These are phyloP conservation scores for Prochilodus magdalenae DNA, from an alignment of 2,113 vertebrate species.

Conservation along the genomic window DNA sequence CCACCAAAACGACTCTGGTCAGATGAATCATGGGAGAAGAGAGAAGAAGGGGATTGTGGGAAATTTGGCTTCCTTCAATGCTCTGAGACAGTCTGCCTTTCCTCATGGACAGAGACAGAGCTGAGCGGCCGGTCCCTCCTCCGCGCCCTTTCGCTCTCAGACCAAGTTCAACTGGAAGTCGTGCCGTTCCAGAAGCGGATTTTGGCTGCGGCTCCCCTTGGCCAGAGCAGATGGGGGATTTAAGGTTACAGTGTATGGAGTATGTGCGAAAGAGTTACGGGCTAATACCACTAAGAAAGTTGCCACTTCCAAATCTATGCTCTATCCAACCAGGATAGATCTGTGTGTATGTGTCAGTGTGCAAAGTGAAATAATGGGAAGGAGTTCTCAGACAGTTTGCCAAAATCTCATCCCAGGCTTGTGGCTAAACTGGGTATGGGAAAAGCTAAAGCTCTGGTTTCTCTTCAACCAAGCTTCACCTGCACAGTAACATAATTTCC, in stretches of 20 bases:
- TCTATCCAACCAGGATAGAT: not conserved
- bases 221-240: slow-evolving; percentile 51
- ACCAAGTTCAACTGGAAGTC: slow-evolving; percentile 68
- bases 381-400: slow-evolving; percentile 56
- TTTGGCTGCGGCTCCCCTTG: slow-evolving; percentile 69
- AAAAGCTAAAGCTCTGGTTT: slow-evolving; percentile 36
- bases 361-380: slow-evolving; percentile 8
- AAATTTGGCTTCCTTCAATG: slow-evolving; percentile 66
- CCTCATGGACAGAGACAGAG: slow-evolving; percentile 62
- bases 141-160: slow-evolving; percentile 52
- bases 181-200: slow-evolving; percentile 68
- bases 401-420: slow-evolving; percentile 36
- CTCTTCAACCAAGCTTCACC: slow-evolving; percentile 31
- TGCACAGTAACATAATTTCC: slow-evolving; percentile 51
- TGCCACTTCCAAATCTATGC: not conserved
- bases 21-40: slow-evolving; percentile 70
- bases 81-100: slow-evolving; percentile 76
- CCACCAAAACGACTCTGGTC: slow-evolving; percentile 69
- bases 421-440: slow-evolving; percentile 28
- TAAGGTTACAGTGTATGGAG: slow-evolving; percentile 52
- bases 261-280: slow-evolving; percentile 53
- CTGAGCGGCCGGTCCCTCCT: slow-evolving; percentile 63
- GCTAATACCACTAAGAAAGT: not conserved
- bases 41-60: slow-evolving; percentile 70
- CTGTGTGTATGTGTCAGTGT: not conserved